Percentiles rank a stretch among this genome's conserved stretches.
Evolutionary conservation across 64 coral and sea anemone species (phyloP).

Genomic region (Catalaphyllia jardinei): DNA sequence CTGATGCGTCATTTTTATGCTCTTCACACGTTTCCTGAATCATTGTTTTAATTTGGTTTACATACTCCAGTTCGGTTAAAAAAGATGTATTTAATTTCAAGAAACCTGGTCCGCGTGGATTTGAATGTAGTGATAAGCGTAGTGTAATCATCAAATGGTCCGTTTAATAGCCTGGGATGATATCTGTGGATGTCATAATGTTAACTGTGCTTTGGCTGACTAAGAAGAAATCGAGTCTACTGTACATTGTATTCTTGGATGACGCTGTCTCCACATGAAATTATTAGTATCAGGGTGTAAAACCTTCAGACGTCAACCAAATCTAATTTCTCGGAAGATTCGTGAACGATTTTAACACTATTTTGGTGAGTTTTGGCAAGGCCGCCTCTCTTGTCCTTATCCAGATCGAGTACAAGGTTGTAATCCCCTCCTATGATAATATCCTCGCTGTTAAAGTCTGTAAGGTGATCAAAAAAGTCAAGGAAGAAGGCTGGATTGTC

Average conservation of each 20-base stretch:
- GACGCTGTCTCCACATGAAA: background rate
- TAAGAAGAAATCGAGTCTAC: no score
- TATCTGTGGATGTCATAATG: no score
- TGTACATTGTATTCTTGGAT: background rate
- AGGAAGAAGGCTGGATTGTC: no score
- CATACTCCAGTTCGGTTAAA: background rate
- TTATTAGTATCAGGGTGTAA: no score
- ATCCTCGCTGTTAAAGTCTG: conserved; percentile 6
- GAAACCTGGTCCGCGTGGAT: background rate
- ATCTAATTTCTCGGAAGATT: conserved; percentile 3
- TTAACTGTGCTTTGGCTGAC: no score
- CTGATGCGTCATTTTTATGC: background rate
- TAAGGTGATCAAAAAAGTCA: no score
- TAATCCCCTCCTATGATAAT: background rate
- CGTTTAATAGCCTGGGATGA: no score
- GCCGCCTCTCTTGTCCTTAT: conserved; percentile 16
- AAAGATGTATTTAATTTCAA: background rate
- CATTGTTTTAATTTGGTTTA: background rate
- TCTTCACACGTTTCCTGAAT: no score
- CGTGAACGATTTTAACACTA: background rate
- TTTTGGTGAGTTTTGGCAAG: conserved; percentile 1
- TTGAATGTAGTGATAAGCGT: background rate
- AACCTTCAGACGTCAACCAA: background rate
- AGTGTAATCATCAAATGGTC: no score
- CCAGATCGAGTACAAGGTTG: conserved; percentile 2